Evolutionary conservation across 2,888 invertebrate species (phyloP).

Genomic region (Cantharis rustica): DNA sequence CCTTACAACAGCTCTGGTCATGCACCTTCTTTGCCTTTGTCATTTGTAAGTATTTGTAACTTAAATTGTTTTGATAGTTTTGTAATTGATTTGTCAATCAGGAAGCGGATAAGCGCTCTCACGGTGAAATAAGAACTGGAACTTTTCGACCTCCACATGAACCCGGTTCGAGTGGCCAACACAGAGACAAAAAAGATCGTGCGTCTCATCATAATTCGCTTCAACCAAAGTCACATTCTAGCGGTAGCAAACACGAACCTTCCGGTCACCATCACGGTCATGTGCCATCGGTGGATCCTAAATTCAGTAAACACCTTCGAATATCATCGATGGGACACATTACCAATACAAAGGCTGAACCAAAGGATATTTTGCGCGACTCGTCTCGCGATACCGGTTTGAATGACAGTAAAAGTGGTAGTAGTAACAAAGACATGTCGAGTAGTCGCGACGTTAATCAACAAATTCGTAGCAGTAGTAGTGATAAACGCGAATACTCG

Average conservation of each 20-base stretch:
- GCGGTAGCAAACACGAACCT: slow-evolving; percentile 27
- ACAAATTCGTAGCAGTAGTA: slow-evolving; percentile 7
- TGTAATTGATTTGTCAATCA: slow-evolving; percentile 18
- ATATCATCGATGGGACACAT: slow-evolving; percentile 38
- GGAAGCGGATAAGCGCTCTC: slow-evolving; percentile 43
- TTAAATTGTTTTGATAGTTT: neutral
- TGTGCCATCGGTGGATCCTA: slow-evolving; percentile 46
- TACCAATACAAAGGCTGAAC: slow-evolving; percentile 37
- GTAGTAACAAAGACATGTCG: neutral
- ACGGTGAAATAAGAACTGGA: slow-evolving; percentile 45
- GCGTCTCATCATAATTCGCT: slow-evolving; percentile 51
- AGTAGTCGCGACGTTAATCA: slow-evolving; percentile 9
- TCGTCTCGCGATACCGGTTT: slow-evolving; percentile 42
- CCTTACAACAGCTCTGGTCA: slow-evolving; percentile 43
- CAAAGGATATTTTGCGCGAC: slow-evolving; percentile 50
- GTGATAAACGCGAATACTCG: slow-evolving; percentile 45
- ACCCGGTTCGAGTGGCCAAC: slow-evolving; percentile 50
- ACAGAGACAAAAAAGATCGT: slow-evolving; percentile 63
- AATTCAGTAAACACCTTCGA: slow-evolving; percentile 45
- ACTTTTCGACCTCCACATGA: slow-evolving; percentile 46
- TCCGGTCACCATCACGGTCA: slow-evolving; percentile 39
- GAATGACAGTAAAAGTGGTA: slow-evolving; percentile 26
- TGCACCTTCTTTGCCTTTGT: slow-evolving; percentile 47
- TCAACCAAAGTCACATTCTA: slow-evolving; percentile 29
- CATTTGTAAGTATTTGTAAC: slow-evolving; percentile 57